Conservation (phyloP, 2,888 invertebrate species). For the Leucophenga maculata region DNA sequence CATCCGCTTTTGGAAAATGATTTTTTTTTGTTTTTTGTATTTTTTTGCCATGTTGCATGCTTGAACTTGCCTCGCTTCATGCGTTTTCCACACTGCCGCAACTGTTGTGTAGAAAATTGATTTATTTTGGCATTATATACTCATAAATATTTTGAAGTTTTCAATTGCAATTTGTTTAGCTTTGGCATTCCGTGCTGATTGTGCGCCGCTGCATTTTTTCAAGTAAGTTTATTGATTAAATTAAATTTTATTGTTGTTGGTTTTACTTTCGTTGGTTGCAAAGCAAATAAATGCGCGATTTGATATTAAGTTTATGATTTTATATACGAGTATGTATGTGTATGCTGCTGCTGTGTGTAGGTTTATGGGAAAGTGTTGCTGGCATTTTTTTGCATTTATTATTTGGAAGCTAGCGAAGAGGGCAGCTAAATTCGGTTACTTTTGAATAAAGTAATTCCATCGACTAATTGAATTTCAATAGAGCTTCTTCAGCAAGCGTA, state of each 20-base stretch:
- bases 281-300: no score
- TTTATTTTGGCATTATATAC: constrained; percentile 21
- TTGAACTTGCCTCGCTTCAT: no score
- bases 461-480: no score
- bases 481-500: no score
- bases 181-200: background rate
- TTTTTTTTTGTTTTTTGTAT: background rate
- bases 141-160: constrained; percentile 21
- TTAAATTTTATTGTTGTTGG: constrained; percentile 12
- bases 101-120: constrained; percentile 12
- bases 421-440: no score
- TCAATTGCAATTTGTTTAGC: background rate
- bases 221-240: constrained; percentile 15
- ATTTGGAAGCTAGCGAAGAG: no score
- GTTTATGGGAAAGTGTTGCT: no score
- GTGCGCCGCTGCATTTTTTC: background rate
- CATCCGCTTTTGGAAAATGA: constrained; percentile 15
- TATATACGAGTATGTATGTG: no score
- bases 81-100: background rate
- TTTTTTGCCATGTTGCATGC: background rate
- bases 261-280: background rate
- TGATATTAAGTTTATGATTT: no score
- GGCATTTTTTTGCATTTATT: no score
- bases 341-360: no score
- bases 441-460: no score